phyloP scores from a whole-genome alignment of 92 coral and sea anemone species.

The Paramuricea clavata region DNA sequence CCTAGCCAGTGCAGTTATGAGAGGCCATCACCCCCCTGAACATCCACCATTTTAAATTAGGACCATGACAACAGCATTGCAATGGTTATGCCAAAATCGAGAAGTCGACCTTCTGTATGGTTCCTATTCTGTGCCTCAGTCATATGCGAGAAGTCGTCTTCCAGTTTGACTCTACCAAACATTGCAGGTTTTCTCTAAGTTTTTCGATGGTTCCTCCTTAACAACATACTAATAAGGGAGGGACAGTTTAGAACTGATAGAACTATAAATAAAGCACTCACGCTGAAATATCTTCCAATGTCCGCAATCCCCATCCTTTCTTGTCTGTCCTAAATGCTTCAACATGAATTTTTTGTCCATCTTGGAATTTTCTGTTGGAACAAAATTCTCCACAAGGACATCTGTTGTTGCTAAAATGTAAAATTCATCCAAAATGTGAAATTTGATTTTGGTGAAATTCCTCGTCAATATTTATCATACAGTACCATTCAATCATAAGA shows the following conservation, averaged over 20 bases:
- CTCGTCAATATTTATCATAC: neutral
- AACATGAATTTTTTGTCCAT: slow-evolving; percentile 93
- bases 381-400: slow-evolving; percentile 87
- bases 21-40: too few species aligned
- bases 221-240: too few species aligned
- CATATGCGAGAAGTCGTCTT: too few species aligned
- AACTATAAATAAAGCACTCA: slow-evolving; percentile 51
- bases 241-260: neutral
- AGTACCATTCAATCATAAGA: slow-evolving; percentile 96
- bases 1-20: too few species aligned
- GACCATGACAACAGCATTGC: too few species aligned
- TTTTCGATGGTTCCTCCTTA: too few species aligned
- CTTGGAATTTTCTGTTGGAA: slow-evolving; percentile 90
- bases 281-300: slow-evolving; percentile 87
- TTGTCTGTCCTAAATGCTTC: slow-evolving; percentile 92
- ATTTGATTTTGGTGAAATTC: neutral
- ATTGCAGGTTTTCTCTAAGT: too few species aligned
- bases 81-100: too few species aligned
- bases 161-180: too few species aligned
- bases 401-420: slow-evolving; percentile 78
- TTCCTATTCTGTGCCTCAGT: too few species aligned
- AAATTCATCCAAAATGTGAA: neutral
- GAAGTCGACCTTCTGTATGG: too few species aligned
- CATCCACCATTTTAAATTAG: too few species aligned
- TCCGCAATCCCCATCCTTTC: slow-evolving; percentile 98